phyloP scores from a whole-genome alignment of 2,113 vertebrate species.

The Copsychus sechellarum region DNA sequence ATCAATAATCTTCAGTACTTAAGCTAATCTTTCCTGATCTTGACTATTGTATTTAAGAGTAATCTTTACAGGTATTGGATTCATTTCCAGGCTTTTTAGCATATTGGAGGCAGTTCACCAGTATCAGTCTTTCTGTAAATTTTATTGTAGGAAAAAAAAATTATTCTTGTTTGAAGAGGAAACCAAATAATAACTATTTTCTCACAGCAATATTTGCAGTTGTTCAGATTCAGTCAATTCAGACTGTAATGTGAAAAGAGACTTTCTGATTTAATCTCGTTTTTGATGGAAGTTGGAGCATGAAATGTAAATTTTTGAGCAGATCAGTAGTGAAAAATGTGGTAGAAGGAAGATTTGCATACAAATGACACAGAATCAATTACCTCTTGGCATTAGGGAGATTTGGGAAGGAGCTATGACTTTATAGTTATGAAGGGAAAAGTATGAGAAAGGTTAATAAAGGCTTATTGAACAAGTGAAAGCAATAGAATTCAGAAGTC shows the following conservation, averaged over 20 bases:
- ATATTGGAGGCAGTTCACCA: neutral
- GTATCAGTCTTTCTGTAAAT: neutral
- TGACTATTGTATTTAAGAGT: neutral
- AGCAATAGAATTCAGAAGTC: neutral
- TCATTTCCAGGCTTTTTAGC: neutral
- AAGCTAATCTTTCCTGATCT: neutral
- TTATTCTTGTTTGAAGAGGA: neutral
- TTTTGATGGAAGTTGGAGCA: constrained; percentile 26
- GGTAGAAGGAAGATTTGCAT: constrained; percentile 46
- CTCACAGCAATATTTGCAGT: neutral
- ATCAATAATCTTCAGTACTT: neutral
- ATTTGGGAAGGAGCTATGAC: constrained; percentile 17
- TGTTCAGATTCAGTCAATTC: constrained; percentile 15
- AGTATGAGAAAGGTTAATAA: constrained; percentile 13
- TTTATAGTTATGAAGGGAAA: neutral
- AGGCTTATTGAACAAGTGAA: constrained; percentile 25
- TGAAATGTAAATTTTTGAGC: constrained; percentile 7
- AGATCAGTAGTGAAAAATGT: neutral
- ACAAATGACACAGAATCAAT: constrained; percentile 42
- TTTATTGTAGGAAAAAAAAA: neutral
- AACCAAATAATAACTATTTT: neutral
- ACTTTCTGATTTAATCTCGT: constrained; percentile 37
- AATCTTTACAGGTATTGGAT: neutral
- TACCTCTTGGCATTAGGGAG: constrained; percentile 21
- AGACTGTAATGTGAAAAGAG: constrained; percentile 14